These are phyloP conservation scores for Orgyia antiqua DNA, from an alignment of 2,888 invertebrate genomes.

Conservation along the genomic window DNA sequence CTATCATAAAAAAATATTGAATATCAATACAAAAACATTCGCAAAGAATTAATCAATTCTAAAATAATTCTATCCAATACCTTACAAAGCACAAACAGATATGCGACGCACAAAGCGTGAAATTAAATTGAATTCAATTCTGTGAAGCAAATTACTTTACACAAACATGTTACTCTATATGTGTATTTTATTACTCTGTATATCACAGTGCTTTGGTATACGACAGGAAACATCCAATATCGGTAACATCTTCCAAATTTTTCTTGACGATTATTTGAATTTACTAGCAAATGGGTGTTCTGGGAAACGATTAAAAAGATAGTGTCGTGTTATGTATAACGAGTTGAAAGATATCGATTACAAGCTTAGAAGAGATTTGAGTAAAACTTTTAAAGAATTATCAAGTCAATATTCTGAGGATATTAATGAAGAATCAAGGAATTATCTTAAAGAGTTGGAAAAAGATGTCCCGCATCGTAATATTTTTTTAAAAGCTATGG, in stretches of 20 bases:
- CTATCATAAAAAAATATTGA: no score
- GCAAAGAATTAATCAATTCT: no score
- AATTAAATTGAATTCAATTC: no score
- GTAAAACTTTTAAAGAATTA: constrained; percentile 28
- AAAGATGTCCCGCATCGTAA: background rate
- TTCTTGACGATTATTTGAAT: constrained; percentile 33
- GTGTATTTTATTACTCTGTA: background rate
- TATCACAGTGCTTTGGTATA: background rate
- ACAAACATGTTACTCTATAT: no score
- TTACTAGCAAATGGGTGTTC: constrained; percentile 30
- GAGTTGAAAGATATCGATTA: constrained; percentile 25
- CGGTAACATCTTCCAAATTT: constrained; percentile 38
- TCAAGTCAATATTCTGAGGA: constrained; percentile 29
- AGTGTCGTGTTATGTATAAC: constrained; percentile 27
- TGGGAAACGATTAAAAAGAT: constrained; percentile 28
- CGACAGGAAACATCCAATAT: background rate
- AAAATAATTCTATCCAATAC: no score
- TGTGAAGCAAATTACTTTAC: no score
- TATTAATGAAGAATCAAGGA: constrained; percentile 26
- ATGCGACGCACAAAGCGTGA: no score
- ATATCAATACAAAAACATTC: no score
- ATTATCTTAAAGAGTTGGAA: constrained; percentile 27
- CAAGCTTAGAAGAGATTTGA: constrained; percentile 27
- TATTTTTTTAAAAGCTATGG: constrained; percentile 40
- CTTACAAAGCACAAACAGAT: no score